Evolutionary conservation across 1,140 invertebrate species (phyloP).

Genomic region (Bombus breviceps): DNA sequence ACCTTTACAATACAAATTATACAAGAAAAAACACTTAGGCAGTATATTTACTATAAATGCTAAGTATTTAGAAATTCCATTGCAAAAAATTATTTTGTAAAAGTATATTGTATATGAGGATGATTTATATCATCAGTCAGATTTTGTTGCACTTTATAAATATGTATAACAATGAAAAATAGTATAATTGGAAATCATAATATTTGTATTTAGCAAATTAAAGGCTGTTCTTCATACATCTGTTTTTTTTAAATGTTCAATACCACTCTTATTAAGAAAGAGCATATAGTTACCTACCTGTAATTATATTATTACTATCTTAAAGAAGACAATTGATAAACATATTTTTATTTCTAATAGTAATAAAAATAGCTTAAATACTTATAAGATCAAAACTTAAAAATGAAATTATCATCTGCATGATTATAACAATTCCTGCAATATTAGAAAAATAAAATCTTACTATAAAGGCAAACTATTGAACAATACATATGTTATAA

Average conservation of each 20-base stretch:
- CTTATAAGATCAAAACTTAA: slow-evolving; percentile 28
- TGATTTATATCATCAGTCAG: not conserved
- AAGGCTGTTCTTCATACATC: slow-evolving; percentile 22
- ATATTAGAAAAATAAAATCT: slow-evolving; percentile 36
- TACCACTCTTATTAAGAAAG: slow-evolving; percentile 32
- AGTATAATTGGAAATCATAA: not conserved
- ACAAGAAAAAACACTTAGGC: not conserved
- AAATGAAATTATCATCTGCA: not conserved
- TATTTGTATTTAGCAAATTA: slow-evolving; percentile 30
- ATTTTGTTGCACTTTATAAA: slow-evolving; percentile 9
- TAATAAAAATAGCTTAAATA: slow-evolving; percentile 26
- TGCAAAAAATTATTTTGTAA: slow-evolving; percentile 10
- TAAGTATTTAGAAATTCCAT: slow-evolving; percentile 11
- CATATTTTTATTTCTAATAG: slow-evolving; percentile 1
- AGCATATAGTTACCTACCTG: slow-evolving; percentile 65
- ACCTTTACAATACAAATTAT: slow-evolving; percentile 39
- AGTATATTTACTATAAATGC: not conserved
- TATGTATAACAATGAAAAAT: slow-evolving; percentile 8
- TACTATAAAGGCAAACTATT: slow-evolving; percentile 14
- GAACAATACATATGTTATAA: slow-evolving; percentile 28
- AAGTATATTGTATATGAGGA: not conserved
- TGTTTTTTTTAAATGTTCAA: slow-evolving; percentile 8
- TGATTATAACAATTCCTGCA: slow-evolving; percentile 14
- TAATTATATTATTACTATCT: slow-evolving; percentile 17
- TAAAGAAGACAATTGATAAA: slow-evolving; percentile 24